Conservation (phyloP, 2,888 invertebrate species). For the Pollenia angustigena region DNA sequence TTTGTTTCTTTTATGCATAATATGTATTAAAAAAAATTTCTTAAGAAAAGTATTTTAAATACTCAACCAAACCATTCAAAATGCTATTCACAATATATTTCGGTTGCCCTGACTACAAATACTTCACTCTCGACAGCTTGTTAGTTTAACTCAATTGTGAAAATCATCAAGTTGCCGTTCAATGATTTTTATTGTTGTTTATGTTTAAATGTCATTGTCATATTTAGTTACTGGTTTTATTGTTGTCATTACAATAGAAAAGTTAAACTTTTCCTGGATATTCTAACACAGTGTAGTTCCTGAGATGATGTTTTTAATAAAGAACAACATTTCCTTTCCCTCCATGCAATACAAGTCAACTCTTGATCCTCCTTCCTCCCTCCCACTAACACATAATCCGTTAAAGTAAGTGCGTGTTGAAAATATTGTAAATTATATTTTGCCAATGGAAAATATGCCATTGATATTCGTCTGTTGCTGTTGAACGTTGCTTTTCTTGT, state of each 20-base stretch:
- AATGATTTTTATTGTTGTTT: constrained; percentile 50
- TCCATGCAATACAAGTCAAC: not conserved
- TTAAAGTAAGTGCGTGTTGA: not conserved
- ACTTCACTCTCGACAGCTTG: not conserved
- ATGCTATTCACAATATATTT: too few relatives aligned
- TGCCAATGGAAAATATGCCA: constrained; percentile 6
- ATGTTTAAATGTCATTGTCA: constrained; percentile 39
- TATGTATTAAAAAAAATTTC: too few relatives aligned
- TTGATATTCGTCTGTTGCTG: constrained; percentile 12
- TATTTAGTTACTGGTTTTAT: constrained; percentile 8
- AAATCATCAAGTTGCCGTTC: constrained; percentile 40
- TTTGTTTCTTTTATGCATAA: too few relatives aligned
- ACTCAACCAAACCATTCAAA: too few relatives aligned
- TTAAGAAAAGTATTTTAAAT: too few relatives aligned
- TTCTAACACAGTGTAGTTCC: constrained; percentile 40
- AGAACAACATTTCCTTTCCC: not conserved
- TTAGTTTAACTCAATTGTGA: constrained; percentile 20
- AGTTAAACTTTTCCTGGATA: constrained; percentile 41
- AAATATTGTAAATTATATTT: constrained; percentile 22
- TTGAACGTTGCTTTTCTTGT: not conserved
- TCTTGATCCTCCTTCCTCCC: too few relatives aligned
- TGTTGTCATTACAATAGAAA: not conserved
- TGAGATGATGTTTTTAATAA: constrained; percentile 22
- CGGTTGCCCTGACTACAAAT: not conserved
- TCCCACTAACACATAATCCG: not conserved